phyloP scores from a whole-genome alignment of 2,797 vertebrate genomes.

The Tinamus major region DNA sequence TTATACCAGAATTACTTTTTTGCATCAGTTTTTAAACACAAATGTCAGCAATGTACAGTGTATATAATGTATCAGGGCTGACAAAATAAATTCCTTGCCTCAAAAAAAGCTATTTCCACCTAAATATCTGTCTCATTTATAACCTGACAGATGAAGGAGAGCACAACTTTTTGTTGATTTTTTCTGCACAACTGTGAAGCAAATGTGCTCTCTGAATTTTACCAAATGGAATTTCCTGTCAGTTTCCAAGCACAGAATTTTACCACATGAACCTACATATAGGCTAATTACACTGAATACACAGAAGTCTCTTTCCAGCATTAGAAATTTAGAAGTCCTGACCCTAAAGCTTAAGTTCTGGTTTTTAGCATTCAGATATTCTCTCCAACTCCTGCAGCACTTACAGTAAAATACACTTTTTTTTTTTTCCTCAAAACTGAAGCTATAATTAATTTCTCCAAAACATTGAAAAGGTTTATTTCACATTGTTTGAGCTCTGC shows the following conservation, averaged over 20 bases:
- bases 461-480: background rate
- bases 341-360: background rate
- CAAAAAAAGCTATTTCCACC: slow-evolving; percentile 15
- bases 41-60: background rate
- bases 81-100: slow-evolving; percentile 26
- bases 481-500: background rate
- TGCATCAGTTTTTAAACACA: slow-evolving; percentile 11
- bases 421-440: background rate
- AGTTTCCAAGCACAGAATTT: background rate
- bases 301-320: background rate
- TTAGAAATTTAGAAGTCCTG: background rate
- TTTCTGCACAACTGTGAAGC: background rate
- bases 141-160: background rate
- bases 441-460: background rate
- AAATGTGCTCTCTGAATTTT: slow-evolving; percentile 24
- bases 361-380: background rate
- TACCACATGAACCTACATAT: background rate
- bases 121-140: slow-evolving; percentile 6
- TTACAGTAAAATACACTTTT: background rate
- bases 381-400: background rate
- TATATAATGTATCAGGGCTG: background rate
- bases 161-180: background rate
- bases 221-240: background rate
- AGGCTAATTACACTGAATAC: background rate
- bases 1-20: background rate